phyloP scores from a whole-genome alignment of 2,888 invertebrate genomes.

The Drosophila greeni region DNA sequence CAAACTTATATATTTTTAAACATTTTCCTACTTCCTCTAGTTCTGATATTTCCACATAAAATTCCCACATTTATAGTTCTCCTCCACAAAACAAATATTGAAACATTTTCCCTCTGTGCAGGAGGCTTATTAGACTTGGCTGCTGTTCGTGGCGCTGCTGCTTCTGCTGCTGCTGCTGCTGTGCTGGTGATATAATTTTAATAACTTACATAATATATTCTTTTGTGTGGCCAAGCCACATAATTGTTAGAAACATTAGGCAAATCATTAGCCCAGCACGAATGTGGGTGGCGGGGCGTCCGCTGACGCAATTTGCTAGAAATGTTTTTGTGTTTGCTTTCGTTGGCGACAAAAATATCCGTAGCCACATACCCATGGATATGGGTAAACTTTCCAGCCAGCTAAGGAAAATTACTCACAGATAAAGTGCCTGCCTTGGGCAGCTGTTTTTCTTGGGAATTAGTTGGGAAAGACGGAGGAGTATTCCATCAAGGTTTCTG shows the following conservation, averaged over 20 bases:
- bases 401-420: constrained; percentile 24
- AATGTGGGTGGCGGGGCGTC: constrained; percentile 12
- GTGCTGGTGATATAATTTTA: constrained; percentile 68
- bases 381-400: constrained; percentile 37
- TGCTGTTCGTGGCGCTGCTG: constrained; percentile 11
- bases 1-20: not conserved
- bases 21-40: not conserved
- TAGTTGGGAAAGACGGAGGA: constrained; percentile 21
- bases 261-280: constrained; percentile 64
- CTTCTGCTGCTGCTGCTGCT: not conserved
- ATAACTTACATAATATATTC: constrained; percentile 71
- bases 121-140: constrained; percentile 61
- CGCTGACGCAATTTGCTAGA: constrained; percentile 39
- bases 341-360: constrained; percentile 31
- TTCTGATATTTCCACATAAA: not conserved
- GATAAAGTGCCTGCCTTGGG: constrained; percentile 26
- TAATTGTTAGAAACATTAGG: constrained; percentile 72
- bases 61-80: not conserved
- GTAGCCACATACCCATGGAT: constrained; percentile 23
- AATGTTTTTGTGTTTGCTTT: constrained; percentile 43
- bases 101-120: constrained; percentile 24
- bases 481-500: constrained; percentile 21
- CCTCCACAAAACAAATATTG: not conserved
- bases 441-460: constrained; percentile 30
- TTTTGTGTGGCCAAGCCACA: constrained; percentile 66